phyloP scores from a whole-genome alignment of 2,888 invertebrate species.

The Meteorus cinctellus region DNA sequence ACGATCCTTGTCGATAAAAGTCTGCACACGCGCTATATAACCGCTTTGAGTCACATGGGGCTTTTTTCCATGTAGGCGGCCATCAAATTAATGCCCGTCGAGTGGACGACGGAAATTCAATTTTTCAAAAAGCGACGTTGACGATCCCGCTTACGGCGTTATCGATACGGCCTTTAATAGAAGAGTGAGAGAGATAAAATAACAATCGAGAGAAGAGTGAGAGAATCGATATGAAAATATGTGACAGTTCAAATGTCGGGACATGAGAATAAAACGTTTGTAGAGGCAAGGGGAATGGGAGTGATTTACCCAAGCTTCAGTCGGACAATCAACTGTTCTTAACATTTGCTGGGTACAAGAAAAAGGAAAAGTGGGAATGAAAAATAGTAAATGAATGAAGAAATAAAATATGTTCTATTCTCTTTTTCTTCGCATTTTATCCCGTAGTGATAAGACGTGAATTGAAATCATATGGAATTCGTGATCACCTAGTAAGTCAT shows the following conservation, averaged over 20 bases:
- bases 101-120: slow-evolving; percentile 35
- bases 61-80: slow-evolving; percentile 28
- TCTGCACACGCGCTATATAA: background rate
- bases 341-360: background rate
- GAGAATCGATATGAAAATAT: background rate
- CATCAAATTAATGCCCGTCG: slow-evolving; percentile 40
- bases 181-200: slow-evolving; percentile 5
- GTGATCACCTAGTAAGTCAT: too few relatives aligned
- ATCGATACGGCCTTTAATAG: slow-evolving; percentile 9
- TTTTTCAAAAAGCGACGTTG: slow-evolving; percentile 28
- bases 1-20: slow-evolving; percentile 32
- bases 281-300: background rate
- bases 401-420: background rate
- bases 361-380: background rate
- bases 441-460: too few relatives aligned
- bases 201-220: background rate
- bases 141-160: background rate
- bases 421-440: background rate
- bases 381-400: background rate
- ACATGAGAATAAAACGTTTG: slow-evolving; percentile 15
- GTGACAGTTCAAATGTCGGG: background rate
- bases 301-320: background rate
- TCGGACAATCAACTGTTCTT: background rate
- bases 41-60: slow-evolving; percentile 26
- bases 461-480: too few relatives aligned